These are phyloP conservation scores for Eupeodes latifasciatus DNA, from an alignment of 2,888 invertebrate genomes.

Conservation along the genomic window DNA sequence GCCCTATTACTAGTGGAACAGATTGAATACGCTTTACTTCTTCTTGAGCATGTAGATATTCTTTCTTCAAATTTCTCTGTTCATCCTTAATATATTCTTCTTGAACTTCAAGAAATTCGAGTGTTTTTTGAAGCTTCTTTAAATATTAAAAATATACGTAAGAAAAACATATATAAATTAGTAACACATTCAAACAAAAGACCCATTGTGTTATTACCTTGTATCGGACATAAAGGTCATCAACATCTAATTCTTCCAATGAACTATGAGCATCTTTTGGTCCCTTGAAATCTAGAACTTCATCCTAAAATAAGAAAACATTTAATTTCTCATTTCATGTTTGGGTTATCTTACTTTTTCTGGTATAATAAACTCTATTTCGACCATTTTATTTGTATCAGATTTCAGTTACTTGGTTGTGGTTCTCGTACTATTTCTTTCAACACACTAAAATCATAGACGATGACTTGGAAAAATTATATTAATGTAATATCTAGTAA, in stretches of 20 bases:
- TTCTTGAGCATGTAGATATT: conserved; percentile 98
- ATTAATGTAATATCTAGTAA: too few relatives aligned
- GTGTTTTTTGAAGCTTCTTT: conserved; percentile 96
- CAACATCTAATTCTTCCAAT: conserved; percentile 93
- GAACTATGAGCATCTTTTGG: conserved; percentile 88
- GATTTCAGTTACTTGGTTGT: too few relatives aligned
- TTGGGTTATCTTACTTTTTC: conserved; percentile 88
- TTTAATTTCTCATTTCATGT: background rate
- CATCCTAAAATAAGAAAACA: conserved; percentile 85
- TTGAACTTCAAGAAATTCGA: conserved; percentile 99
- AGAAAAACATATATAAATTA: background rate
- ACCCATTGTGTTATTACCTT: conserved; percentile 87
- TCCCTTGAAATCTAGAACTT: conserved; percentile 87
- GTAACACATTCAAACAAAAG: background rate
- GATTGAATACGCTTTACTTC: conserved; percentile 99
- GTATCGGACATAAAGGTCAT: conserved; percentile 97
- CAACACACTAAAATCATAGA: too few relatives aligned
- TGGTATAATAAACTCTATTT: conserved; percentile 88
- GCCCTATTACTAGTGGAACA: conserved; percentile 99
- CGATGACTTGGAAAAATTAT: too few relatives aligned
- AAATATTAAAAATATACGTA: background rate
- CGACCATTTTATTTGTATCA: conserved; percentile 53
- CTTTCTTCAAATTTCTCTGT: conserved; percentile 98
- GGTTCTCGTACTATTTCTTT: too few relatives aligned
- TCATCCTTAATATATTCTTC: conserved; percentile 99